phyloP scores from a whole-genome alignment of 2,888 invertebrate genomes.

The Anticlea derivata region DNA sequence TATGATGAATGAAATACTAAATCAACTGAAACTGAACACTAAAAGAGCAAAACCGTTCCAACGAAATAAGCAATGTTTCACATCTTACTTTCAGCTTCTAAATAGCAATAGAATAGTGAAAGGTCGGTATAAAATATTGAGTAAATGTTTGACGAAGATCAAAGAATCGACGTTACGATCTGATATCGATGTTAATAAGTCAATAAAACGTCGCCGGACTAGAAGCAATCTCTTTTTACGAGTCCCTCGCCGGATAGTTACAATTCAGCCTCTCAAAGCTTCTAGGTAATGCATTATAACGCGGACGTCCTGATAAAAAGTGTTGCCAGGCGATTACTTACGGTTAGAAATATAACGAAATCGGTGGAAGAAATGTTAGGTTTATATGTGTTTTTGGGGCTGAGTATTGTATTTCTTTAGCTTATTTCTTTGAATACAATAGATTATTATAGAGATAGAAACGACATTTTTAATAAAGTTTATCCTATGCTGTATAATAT shows the following conservation, averaged over 20 bases:
- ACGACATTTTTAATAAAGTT: no score
- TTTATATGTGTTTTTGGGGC: no score
- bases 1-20: no score
- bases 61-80: slow-evolving; percentile 12
- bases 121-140: slow-evolving; percentile 59
- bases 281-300: slow-evolving; percentile 55
- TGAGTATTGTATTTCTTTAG: no score
- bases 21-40: neutral
- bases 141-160: slow-evolving; percentile 75
- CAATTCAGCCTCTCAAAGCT: slow-evolving; percentile 69
- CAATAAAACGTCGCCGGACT: slow-evolving; percentile 80
- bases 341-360: neutral
- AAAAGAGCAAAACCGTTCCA: neutral
- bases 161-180: slow-evolving; percentile 81
- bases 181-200: slow-evolving; percentile 83
- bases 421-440: no score
- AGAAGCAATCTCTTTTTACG: slow-evolving; percentile 82
- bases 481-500: no score
- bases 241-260: slow-evolving; percentile 76
- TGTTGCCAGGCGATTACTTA: slow-evolving; percentile 18
- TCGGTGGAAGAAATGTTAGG: no score
- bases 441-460: no score
- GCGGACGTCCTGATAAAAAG: slow-evolving; percentile 33
- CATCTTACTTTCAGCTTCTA: slow-evolving; percentile 25
- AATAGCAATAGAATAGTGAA: slow-evolving; percentile 31